Conservation (phyloP, 2,113 vertebrate genomes). For the Daubentonia madagascariensis region DNA sequence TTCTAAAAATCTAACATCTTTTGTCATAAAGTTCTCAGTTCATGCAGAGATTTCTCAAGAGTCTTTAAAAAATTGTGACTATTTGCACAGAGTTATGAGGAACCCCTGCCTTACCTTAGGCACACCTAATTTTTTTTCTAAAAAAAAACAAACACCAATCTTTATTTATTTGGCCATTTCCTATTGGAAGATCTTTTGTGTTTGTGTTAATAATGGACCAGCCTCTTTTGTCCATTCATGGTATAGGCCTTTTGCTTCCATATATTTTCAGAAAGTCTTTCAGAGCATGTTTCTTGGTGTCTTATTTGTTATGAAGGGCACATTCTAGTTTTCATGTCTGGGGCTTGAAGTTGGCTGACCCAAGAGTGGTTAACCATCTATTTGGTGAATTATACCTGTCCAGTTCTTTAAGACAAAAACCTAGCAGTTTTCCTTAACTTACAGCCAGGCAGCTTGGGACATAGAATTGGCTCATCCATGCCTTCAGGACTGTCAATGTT, state of each 20-base stretch:
- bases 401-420: background rate
- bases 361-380: background rate
- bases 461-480: background rate
- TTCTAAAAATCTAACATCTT: background rate
- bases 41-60: constrained; percentile 1
- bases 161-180: constrained; percentile 7
- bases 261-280: background rate
- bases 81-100: background rate
- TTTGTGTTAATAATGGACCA: background rate
- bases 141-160: background rate
- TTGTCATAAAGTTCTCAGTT: constrained; percentile 35
- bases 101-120: background rate
- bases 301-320: background rate
- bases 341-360: background rate
- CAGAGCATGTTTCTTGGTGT: background rate
- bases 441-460: background rate
- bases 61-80: background rate
- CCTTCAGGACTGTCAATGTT: background rate
- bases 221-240: background rate
- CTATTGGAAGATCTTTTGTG: background rate
- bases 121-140: background rate
- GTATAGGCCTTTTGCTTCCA: background rate
- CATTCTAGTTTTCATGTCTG: background rate
- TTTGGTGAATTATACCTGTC: background rate
- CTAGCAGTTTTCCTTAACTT: background rate